Conservation (phyloP, 2,113 vertebrate genomes). For the Lontra canadensis region DNA sequence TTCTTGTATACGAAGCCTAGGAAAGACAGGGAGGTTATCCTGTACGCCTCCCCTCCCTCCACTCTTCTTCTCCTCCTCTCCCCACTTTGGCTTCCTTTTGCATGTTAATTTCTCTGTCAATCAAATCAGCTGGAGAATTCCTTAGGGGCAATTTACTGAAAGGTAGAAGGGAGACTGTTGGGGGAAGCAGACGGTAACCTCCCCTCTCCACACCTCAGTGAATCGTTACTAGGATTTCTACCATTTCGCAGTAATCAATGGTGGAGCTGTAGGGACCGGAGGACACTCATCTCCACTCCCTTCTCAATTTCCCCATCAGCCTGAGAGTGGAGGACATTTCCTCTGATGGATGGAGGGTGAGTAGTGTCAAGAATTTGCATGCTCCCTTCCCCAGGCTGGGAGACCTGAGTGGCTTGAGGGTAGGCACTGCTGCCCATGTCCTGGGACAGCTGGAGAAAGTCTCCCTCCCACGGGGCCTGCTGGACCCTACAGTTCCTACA, state of each 20-base stretch:
- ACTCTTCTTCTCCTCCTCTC: background rate
- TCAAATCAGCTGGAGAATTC: background rate
- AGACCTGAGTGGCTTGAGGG: background rate
- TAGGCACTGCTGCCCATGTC: background rate
- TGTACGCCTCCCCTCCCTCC: background rate
- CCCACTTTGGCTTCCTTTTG: background rate
- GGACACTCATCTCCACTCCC: background rate
- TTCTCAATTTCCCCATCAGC: background rate
- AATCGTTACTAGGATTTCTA: too few relatives aligned
- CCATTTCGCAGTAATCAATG: background rate
- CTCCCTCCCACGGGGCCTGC: rapidly evolving
- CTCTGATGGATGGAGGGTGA: background rate
- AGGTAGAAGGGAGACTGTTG: background rate
- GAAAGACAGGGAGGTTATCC: background rate
- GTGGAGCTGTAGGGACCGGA: background rate
- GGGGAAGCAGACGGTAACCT: background rate
- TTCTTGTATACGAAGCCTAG: constrained; percentile 84
- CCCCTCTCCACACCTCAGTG: background rate
- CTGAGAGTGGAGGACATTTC: background rate
- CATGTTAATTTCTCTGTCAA: background rate
- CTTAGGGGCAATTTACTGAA: background rate
- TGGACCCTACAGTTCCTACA: background rate
- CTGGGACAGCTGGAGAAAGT: background rate
- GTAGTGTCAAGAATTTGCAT: background rate
- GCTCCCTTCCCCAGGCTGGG: background rate